Conservation (phyloP, 2,888 invertebrate genomes). For the Leucophenga montana region DNA sequence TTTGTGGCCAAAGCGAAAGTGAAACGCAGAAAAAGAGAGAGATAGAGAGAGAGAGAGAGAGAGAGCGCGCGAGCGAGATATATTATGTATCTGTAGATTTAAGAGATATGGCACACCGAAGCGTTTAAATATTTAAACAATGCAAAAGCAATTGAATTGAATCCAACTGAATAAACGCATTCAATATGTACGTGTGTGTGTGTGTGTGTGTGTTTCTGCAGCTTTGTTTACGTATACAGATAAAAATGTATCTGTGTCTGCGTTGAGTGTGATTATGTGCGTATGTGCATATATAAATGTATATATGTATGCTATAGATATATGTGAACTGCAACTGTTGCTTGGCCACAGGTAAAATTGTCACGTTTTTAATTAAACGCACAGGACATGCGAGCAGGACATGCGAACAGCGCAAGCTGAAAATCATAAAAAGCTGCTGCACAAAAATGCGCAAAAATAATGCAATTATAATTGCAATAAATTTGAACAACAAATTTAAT, state of each 20-base stretch:
- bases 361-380: conserved; percentile 64
- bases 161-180: neutral
- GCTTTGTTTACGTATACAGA: too few relatives aligned
- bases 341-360: conserved; percentile 60
- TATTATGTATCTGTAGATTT: conserved; percentile 39
- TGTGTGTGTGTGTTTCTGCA: too few relatives aligned
- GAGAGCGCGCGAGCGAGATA: conserved; percentile 26
- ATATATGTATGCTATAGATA: neutral
- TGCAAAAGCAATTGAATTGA: conserved; percentile 11
- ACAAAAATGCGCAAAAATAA: neutral
- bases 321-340: neutral
- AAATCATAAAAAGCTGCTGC: conserved; percentile 1
- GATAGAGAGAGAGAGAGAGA: conserved; percentile 16
- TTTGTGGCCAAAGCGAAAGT: conserved; percentile 48
- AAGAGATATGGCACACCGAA: conserved; percentile 15
- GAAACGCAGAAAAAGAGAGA: conserved; percentile 22
- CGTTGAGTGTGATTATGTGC: neutral
- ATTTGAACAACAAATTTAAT: too few relatives aligned
- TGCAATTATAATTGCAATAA: neutral
- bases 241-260: neutral
- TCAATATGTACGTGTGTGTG: neutral
- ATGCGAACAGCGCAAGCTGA: conserved; percentile 37
- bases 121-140: conserved; percentile 54
- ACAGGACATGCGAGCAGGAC: conserved; percentile 12
- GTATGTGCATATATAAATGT: neutral